A percentile compares a stretch with the other conserved stretches of the same genome.
These are phyloP conservation scores for Scaptodrosophila latifasciaeformis DNA, from an alignment of 2,888 invertebrate genomes.

Conservation along the genomic window DNA sequence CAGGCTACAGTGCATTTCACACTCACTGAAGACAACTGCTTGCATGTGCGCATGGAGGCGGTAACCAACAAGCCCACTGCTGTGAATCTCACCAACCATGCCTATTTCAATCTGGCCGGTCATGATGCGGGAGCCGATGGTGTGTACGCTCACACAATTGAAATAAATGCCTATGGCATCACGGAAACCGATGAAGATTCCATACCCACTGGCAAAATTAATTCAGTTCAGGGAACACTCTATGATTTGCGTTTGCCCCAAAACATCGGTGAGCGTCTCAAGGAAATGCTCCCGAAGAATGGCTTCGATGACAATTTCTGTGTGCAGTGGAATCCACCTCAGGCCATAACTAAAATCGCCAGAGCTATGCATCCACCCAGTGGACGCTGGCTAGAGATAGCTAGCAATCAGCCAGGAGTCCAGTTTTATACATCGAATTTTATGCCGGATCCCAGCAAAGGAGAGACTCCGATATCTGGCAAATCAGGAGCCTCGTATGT, in stretches of 20 bases:
- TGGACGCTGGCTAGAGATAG: slow-evolving; percentile 86
- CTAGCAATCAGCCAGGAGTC: slow-evolving; percentile 91
- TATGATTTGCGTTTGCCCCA: slow-evolving; percentile 85
- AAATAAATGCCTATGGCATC: slow-evolving; percentile 85
- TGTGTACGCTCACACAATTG: slow-evolving; percentile 82
- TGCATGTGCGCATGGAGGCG: slow-evolving; percentile 85
- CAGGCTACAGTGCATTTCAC: slow-evolving; percentile 82
- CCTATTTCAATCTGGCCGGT: slow-evolving; percentile 95
- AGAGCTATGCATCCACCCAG: slow-evolving; percentile 81
- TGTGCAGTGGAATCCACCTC: slow-evolving; percentile 71
- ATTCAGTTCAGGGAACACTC: slow-evolving; percentile 81
- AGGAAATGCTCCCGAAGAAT: slow-evolving; percentile 79
- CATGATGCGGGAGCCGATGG: slow-evolving; percentile 81
- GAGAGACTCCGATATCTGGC: slow-evolving; percentile 78
- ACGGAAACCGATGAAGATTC: slow-evolving; percentile 83
- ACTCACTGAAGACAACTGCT: slow-evolving; percentile 83
- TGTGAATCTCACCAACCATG: slow-evolving; percentile 90
- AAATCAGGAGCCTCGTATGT: slow-evolving; percentile 83
- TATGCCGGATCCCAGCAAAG: slow-evolving; percentile 79
- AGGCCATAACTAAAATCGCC: slow-evolving; percentile 78
- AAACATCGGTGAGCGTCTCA: slow-evolving; percentile 80
- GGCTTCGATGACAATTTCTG: slow-evolving; percentile 92
- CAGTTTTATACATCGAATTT: slow-evolving; percentile 91
- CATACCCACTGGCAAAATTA: slow-evolving; percentile 83
- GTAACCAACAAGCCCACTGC: slow-evolving; percentile 86